phyloP scores from a whole-genome alignment of 53 echinoderm and acorn worm species.

The Zoroaster sp. region DNA sequence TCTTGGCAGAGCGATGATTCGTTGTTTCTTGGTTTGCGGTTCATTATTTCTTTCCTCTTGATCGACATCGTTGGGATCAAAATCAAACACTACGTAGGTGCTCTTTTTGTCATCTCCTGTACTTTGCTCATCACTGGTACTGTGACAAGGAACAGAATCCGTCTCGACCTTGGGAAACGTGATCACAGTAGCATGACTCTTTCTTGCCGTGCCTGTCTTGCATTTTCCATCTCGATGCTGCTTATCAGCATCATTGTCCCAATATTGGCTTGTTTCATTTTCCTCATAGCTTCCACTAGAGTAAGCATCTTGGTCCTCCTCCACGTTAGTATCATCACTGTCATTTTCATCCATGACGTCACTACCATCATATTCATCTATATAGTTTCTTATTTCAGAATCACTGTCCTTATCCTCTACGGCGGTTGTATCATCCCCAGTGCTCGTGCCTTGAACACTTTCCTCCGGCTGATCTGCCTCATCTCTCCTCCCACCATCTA shows the following conservation, averaged over 20 bases:
- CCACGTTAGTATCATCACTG: not conserved
- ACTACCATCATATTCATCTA: not conserved
- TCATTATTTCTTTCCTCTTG: not conserved
- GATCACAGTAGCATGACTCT: not conserved
- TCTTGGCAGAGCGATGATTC: conserved; percentile 56
- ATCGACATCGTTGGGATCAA: conserved; percentile 56
- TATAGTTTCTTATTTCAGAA: not conserved
- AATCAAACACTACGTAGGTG: conserved; percentile 67
- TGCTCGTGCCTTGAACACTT: not conserved
- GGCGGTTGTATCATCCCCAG: not conserved
- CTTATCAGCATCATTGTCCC: not conserved
- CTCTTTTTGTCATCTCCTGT: not conserved
- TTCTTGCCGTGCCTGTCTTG: too few species aligned
- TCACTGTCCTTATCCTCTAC: not conserved
- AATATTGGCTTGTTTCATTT: not conserved
- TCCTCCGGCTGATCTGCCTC: not conserved
- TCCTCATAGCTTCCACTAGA: not conserved
- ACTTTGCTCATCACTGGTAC: not conserved
- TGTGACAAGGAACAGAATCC: not conserved
- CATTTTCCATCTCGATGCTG: not conserved
- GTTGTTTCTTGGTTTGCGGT: conserved; percentile 18
- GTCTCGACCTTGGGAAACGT: not conserved
- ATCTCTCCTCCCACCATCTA: conserved; percentile 6
- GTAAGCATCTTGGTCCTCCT: conserved; percentile 9
- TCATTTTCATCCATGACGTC: conserved; percentile 1